Conservation (phyloP, 1,140 invertebrate species). For the Trichonephila clavipes region DNA sequence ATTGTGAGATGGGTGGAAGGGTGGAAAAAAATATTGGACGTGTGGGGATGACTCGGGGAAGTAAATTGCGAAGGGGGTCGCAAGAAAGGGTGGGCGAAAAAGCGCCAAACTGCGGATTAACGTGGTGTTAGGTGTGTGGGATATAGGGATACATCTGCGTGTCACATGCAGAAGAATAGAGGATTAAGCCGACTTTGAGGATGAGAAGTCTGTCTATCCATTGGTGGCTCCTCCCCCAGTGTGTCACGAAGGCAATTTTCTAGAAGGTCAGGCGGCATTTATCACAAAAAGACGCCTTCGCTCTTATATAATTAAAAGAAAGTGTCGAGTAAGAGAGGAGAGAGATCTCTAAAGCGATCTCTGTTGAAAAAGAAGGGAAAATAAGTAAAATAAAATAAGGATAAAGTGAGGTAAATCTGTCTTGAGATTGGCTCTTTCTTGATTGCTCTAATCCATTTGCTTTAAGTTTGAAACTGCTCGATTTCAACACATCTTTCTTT, state of each 20-base stretch:
- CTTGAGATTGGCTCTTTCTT: slow-evolving; percentile 45
- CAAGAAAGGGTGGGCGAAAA: neutral
- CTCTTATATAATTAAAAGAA: slow-evolving; percentile 67
- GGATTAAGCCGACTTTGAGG: slow-evolving; percentile 38
- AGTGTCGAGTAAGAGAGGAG: neutral
- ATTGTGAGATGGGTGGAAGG: neutral
- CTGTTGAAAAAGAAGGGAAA: neutral
- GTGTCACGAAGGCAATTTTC: slow-evolving; percentile 53
- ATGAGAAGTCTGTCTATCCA: neutral
- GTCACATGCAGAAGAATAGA: slow-evolving; percentile 45
- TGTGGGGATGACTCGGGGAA: slow-evolving; percentile 25
- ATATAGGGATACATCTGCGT: neutral
- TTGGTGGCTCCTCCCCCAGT: neutral
- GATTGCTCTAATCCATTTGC: slow-evolving; percentile 64
- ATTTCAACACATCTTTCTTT: neutral
- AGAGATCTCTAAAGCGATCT: neutral
- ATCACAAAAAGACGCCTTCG: slow-evolving; percentile 40
- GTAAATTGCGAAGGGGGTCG: slow-evolving; percentile 14
- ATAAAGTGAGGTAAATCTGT: slow-evolving; percentile 13
- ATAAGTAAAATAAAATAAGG: slow-evolving; percentile 6
- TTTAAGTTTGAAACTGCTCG: slow-evolving; percentile 14
- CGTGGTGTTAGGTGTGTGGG: neutral
- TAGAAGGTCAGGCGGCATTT: slow-evolving; percentile 63
- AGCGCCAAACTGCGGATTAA: slow-evolving; percentile 51
- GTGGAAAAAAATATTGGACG: slow-evolving; percentile 9